Evolutionary conservation across 2,113 vertebrate species (phyloP), one percentile per base, ranked within the genome.

Genomic region (Marmota monax): DNA sequence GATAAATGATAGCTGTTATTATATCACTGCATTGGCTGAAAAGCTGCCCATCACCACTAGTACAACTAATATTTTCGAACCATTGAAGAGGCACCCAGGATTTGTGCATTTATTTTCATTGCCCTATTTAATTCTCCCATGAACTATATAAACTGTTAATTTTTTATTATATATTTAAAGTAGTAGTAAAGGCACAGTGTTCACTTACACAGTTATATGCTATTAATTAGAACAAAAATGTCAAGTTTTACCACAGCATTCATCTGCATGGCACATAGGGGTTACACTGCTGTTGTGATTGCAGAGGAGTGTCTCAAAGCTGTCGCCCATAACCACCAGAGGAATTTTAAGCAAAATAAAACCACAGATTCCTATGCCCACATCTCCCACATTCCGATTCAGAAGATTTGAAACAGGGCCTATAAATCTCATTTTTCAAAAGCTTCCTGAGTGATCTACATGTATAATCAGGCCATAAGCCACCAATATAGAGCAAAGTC

Each of bases 151-250:
- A 63, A 29, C 77, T 92, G 20, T 58, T 63, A 11, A 8, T 73
- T 56, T 58, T 94, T 85, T 80, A 92, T 83, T 88, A 56, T 51
- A 93, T 63, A 45, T 58, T 84, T 79, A 73, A 78, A 82, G 25
- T 18, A 94, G 16, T 27, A 92, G 16, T 80, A 92, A 90, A 97
- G 91, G 97, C 85, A 88, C 45, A 69, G 1, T 73, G 48, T 90
- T 84, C 67, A 78, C 37, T 82, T 67, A 90, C 29, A 61, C 58
- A 74, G 23, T 79, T 56, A 51, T 7, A n/a, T 27, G 27, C n/a
- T 84, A 51, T 42, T 27, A 16, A 51, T 34, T 39, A 74, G 82
- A 69, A 94, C 16, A 22, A 2, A 22, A 78, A 91, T 32, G 56
- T 42, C 6, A 69, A 39, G 16, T 77, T 82, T 73, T 10, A 76